phyloP scores from a whole-genome alignment of 1,140 invertebrate species.

The Cyclargus thomasi region DNA sequence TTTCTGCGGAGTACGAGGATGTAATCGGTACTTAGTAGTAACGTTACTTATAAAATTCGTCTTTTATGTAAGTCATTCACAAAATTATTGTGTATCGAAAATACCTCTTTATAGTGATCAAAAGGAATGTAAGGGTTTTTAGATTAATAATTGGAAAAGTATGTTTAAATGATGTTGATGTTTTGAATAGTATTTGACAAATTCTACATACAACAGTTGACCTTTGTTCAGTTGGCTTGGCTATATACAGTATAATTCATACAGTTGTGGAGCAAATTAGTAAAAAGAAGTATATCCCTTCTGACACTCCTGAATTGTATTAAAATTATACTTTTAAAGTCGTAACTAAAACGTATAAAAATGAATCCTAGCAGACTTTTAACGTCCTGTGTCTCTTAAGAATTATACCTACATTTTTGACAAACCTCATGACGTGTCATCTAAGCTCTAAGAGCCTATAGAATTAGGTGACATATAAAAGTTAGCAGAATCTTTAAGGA shows the following conservation, averaged over 20 bases:
- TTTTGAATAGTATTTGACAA: constrained; percentile 69
- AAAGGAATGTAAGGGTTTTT: constrained; percentile 67
- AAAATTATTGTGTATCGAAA: constrained; percentile 57
- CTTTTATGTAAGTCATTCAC: constrained; percentile 44
- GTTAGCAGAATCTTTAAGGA: too few relatives aligned
- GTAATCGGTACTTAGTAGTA: constrained; percentile 44
- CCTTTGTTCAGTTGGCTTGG: background rate
- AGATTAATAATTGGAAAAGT: constrained; percentile 56
- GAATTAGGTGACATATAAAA: too few relatives aligned
- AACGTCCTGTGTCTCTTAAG: too few relatives aligned
- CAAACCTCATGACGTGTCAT: too few relatives aligned
- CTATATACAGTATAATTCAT: background rate
- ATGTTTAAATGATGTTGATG: constrained; percentile 70
- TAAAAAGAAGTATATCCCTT: too few relatives aligned
- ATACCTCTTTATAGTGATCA: constrained; percentile 72
- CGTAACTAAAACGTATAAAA: too few relatives aligned
- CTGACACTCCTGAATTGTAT: too few relatives aligned
- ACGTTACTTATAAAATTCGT: constrained; percentile 34
- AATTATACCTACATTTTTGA: too few relatives aligned
- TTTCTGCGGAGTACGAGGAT: background rate
- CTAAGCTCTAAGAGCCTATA: too few relatives aligned
- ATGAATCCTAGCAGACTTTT: too few relatives aligned
- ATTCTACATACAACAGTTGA: constrained; percentile 63
- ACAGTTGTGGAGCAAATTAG: too few relatives aligned
- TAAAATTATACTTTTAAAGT: too few relatives aligned